Percentiles rank a stretch among this genome's conserved stretches.
Conservation (phyloP, 1,140 invertebrate species). For the Philotrypesis tridentata region DNA sequence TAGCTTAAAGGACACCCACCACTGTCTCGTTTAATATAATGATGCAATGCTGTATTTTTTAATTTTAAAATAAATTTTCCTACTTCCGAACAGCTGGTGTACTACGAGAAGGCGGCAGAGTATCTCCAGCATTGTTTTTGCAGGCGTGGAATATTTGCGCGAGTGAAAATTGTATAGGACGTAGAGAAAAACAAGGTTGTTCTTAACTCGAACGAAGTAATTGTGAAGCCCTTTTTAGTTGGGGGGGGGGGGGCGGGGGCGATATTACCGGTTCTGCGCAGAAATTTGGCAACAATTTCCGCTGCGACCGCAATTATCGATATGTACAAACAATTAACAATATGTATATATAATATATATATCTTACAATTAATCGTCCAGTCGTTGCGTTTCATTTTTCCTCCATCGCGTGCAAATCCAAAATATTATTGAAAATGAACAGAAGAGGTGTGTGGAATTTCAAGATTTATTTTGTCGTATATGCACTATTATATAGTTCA, state of each 20-base stretch:
- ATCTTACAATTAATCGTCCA: conserved; percentile 9
- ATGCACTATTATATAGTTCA: too few relatives aligned
- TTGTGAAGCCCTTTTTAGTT: too few relatives aligned
- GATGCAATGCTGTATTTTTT: conserved; percentile 53
- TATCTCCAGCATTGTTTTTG: too few relatives aligned
- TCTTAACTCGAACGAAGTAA: conserved; percentile 13
- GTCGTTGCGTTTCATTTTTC: background rate
- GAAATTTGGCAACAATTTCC: conserved; percentile 36
- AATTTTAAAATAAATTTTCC: conserved; percentile 47
- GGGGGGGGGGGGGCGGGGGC: too few relatives aligned
- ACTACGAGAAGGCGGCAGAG: background rate
- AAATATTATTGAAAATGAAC: background rate
- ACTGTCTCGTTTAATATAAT: conserved; percentile 49
- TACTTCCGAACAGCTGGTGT: conserved; percentile 49
- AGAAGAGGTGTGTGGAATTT: background rate
- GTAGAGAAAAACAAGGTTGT: conserved; percentile 3
- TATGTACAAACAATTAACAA: conserved; percentile 60
- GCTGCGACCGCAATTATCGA: conserved; percentile 48
- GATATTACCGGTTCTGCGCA: conserved; percentile 21
- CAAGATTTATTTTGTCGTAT: background rate
- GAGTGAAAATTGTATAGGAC: conserved; percentile 7
- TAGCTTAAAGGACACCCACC: background rate
- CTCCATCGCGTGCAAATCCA: too few relatives aligned
- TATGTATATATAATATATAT: conserved; percentile 26
- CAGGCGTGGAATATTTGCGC: background rate